These are phyloP conservation scores for Rhingia campestris DNA, from an alignment of 2,888 invertebrate species.

Conservation along the genomic window DNA sequence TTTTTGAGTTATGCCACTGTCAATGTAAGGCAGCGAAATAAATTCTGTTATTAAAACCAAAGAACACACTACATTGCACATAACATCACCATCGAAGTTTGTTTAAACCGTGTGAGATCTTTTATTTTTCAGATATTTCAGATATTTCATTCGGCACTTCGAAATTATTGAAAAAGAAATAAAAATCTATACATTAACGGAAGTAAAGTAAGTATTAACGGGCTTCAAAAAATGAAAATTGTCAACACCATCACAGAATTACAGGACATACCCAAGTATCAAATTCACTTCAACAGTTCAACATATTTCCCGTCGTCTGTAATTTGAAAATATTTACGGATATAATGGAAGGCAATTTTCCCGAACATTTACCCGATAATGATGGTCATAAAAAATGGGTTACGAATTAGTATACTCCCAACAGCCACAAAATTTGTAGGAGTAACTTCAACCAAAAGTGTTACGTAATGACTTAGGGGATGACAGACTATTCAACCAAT, in stretches of 20 bases:
- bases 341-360: conserved; percentile 20
- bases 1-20: too few species aligned
- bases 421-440: not conserved
- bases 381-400: conserved; percentile 10
- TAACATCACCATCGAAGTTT: too few species aligned
- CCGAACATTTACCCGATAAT: conserved; percentile 11
- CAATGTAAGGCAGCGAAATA: too few species aligned
- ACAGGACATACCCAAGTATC: not conserved
- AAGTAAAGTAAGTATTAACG: too few species aligned
- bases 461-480: not conserved
- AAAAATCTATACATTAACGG: too few species aligned
- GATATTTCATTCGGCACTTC: too few species aligned
- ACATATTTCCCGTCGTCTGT: not conserved
- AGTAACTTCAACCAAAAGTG: conserved; percentile 9
- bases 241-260: not conserved
- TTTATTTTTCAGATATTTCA: too few species aligned
- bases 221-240: too few species aligned
- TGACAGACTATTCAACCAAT: not conserved
- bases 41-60: too few species aligned
- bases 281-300: not conserved
- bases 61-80: too few species aligned
- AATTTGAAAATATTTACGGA: conserved; percentile 19
- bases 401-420: conserved; percentile 1
- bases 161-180: too few species aligned
- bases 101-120: too few species aligned